phyloP scores from a whole-genome alignment of 2,113 vertebrate genomes.

The cat (Felis catus) region F.catus_Fca126_mat1.0 CM031411.1:93740001-93740500 shows the following conservation, averaged over 20 bases:
- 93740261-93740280: background rate
- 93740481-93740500: no score
- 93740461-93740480: no score
- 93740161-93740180: background rate
- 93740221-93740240: background rate
- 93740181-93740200: background rate
- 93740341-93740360: background rate
- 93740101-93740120: background rate
- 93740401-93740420: no score
- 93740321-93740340: slow-evolving; percentile 37
- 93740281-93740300: background rate
- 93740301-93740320: slow-evolving; percentile 25
- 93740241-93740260: background rate
- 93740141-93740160: background rate
- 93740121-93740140: slow-evolving; percentile 15
- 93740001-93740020: background rate
- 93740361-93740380: background rate
- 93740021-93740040: background rate
- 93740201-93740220: background rate
- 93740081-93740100: background rate
- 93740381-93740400: background rate
- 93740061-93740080: background rate
- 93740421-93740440: no score
- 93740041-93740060: background rate
- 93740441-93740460: no score